Evolutionary conservation across 2,113 vertebrate species (phyloP).

Genomic region (Clupea harengus): DNA sequence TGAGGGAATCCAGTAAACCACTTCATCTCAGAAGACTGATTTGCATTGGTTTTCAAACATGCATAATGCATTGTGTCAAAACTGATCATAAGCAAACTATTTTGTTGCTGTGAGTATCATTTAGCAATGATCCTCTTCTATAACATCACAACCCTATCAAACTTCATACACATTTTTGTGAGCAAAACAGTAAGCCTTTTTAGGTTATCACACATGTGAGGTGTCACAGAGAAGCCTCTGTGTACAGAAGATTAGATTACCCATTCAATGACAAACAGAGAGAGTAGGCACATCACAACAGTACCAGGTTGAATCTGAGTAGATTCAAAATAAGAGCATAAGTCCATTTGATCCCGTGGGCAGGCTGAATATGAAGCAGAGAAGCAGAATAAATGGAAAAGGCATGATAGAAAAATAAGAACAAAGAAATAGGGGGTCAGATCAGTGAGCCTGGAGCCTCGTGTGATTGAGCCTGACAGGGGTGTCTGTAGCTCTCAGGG

Average conservation of each 20-base stretch:
- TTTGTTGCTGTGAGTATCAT: not conserved
- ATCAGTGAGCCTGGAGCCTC: slow-evolving; percentile 33
- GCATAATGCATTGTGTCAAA: not conserved
- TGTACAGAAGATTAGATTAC: not conserved
- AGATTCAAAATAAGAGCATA: slow-evolving; percentile 15
- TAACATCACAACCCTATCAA: not conserved
- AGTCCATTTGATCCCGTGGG: not conserved
- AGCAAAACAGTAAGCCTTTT: not conserved
- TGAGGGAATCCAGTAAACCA: too few species aligned
- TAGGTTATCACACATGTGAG: not conserved
- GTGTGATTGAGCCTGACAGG: slow-evolving; percentile 46
- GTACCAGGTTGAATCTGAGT: not conserved
- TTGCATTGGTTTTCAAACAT: not conserved
- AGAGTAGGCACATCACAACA: not conserved
- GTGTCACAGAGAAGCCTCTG: not conserved
- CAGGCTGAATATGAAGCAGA: slow-evolving; percentile 17
- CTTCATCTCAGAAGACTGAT: not conserved
- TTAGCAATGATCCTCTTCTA: not conserved
- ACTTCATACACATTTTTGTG: not conserved
- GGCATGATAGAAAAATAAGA: slow-evolving; percentile 36
- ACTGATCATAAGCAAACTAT: not conserved
- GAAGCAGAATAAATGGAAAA: slow-evolving; percentile 39
- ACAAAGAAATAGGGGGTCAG: slow-evolving; percentile 39
- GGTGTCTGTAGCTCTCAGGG: slow-evolving; percentile 28
- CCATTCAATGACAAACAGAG: not conserved